These are phyloP conservation scores for Cylindroiulus punctatus DNA, from an alignment of 2,888 invertebrate species.

Conservation along the genomic window DNA sequence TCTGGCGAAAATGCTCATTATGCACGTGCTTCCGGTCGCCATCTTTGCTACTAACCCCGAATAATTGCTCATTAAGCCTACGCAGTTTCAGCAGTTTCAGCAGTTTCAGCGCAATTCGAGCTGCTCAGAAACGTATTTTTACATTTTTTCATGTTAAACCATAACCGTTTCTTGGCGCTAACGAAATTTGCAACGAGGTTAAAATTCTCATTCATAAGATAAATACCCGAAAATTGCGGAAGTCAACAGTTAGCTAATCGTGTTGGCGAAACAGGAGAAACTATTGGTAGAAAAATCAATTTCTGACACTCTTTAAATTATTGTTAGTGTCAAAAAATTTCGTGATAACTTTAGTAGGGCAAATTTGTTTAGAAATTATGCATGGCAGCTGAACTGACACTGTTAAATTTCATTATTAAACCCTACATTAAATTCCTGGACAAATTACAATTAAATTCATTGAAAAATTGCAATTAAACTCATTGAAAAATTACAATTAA, in stretches of 20 bases:
- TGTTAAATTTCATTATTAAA: not conserved
- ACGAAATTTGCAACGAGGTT: conserved; percentile 26
- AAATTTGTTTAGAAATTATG: not conserved
- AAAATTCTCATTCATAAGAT: conserved; percentile 2
- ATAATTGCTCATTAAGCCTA: not conserved
- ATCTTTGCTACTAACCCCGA: not conserved
- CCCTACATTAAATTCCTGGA: no score
- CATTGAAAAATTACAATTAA: no score
- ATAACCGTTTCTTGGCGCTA: not conserved
- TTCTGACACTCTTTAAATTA: no score
- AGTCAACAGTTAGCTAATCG: not conserved
- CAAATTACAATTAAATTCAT: no score
- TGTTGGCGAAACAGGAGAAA: not conserved
- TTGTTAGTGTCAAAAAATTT: no score
- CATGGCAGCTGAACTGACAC: not conserved
- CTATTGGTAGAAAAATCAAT: no score
- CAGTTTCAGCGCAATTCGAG: not conserved
- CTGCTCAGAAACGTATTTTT: not conserved
- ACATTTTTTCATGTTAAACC: not conserved
- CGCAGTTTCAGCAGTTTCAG: not conserved
- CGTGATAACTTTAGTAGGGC: not conserved
- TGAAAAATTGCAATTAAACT: no score
- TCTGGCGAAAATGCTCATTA: conserved; percentile 21
- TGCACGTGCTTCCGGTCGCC: not conserved
- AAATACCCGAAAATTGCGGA: not conserved